phyloP scores from a whole-genome alignment of 2,113 vertebrate species.

The Eclectus roratus region DNA sequence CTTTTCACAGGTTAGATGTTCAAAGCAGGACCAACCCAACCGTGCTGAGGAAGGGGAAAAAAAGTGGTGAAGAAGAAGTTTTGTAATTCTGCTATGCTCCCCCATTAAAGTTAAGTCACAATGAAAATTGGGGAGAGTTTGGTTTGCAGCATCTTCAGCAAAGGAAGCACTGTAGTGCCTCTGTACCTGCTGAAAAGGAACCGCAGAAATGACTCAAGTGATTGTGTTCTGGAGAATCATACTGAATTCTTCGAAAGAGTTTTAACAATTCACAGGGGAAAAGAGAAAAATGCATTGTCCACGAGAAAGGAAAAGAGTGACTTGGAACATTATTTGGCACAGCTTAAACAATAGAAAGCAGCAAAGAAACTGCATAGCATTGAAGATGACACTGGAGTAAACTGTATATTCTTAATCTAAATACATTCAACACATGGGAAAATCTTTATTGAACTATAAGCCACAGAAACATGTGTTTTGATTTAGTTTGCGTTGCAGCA shows the following conservation, averaged over 20 bases:
- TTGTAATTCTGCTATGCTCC: not conserved
- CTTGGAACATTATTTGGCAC: not conserved
- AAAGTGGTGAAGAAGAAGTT: not conserved
- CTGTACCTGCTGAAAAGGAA: not conserved
- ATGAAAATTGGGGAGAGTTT: not conserved
- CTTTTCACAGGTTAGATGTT: not conserved
- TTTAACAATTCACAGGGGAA: not conserved
- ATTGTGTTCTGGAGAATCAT: not conserved
- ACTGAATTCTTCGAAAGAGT: not conserved
- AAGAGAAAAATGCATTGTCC: not conserved
- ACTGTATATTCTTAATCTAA: conserved; percentile 19
- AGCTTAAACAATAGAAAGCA: not conserved
- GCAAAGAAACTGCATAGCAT: not conserved
- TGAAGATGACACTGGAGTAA: conserved; percentile 7
- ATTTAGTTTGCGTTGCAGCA: conserved; percentile 7
- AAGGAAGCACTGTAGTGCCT: not conserved
- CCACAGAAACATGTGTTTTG: conserved; percentile 40
- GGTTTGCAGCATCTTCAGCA: not conserved
- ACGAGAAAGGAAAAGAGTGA: not conserved
- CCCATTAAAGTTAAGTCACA: not conserved
- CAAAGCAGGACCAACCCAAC: not conserved
- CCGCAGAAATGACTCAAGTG: not conserved
- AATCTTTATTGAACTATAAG: conserved; percentile 33
- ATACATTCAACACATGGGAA: conserved; percentile 24
- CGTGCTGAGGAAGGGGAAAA: not conserved